Evolutionary conservation across 2,888 invertebrate species (phyloP).

Genomic region (Melanotus villosus): DNA sequence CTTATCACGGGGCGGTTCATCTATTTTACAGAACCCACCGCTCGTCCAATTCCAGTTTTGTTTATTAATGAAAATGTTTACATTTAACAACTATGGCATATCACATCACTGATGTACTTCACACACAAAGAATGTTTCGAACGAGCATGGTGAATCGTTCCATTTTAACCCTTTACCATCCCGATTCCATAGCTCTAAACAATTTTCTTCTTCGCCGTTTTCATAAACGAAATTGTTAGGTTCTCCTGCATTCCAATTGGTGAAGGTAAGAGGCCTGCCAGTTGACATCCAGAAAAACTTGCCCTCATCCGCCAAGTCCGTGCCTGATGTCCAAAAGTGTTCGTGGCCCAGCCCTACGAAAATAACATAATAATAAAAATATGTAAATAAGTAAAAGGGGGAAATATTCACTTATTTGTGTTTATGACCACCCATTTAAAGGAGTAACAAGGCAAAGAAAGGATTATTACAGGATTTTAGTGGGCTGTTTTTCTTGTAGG

Average conservation of each 20-base stretch:
- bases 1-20: constrained; percentile 8
- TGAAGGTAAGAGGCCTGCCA: constrained; percentile 89
- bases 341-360: constrained; percentile 86
- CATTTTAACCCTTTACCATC: constrained; percentile 93
- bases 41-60: not conserved
- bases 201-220: constrained; percentile 94
- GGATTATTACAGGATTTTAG: no score
- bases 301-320: constrained; percentile 92
- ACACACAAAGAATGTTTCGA: constrained; percentile 93
- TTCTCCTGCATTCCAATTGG: constrained; percentile 95
- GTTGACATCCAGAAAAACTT: constrained; percentile 95
- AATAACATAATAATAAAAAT: not conserved
- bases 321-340: constrained; percentile 95
- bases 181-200: constrained; percentile 91
- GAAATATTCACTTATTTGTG: not conserved
- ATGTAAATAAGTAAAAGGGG: not conserved
- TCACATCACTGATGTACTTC: constrained; percentile 76
- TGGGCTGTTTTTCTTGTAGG: no score
- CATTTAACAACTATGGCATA: constrained; percentile 23
- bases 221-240: constrained; percentile 95
- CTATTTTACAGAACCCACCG: constrained; percentile 13
- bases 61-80: not conserved
- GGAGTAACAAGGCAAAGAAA: no score
- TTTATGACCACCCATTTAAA: not conserved
- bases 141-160: constrained; percentile 95